phyloP scores from a whole-genome alignment of 1,140 invertebrate species.

The Hylaeus anthracinus region DNA sequence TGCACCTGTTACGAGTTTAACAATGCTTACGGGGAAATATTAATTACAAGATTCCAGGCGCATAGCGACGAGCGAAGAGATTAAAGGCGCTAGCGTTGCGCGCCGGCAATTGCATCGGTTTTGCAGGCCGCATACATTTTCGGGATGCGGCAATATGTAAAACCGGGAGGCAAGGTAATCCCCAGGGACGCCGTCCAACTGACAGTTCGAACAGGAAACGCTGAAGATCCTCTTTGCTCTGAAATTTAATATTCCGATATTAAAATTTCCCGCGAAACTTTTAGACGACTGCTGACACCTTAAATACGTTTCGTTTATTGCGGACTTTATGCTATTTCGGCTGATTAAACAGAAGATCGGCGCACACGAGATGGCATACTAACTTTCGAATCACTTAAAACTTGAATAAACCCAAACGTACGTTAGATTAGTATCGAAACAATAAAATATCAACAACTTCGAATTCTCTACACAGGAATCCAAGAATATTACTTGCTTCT shows the following conservation, averaged over 20 bases:
- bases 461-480: too few species aligned
- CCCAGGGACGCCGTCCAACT: neutral
- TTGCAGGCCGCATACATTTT: slow-evolving; percentile 1
- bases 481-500: too few species aligned
- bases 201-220: slow-evolving; percentile 1
- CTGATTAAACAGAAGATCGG: neutral
- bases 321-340: neutral
- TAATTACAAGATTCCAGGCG: slow-evolving; percentile 19
- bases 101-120: slow-evolving; percentile 13
- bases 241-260: slow-evolving; percentile 12
- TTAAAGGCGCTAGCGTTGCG: neutral
- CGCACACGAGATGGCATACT: neutral
- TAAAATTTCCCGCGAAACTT: neutral
- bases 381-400: too few species aligned
- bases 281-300: neutral
- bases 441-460: too few species aligned
- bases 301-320: neutral
- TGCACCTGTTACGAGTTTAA: neutral
- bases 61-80: neutral
- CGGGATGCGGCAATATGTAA: neutral
- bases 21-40: slow-evolving; percentile 8
- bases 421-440: too few species aligned
- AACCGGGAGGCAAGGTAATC: slow-evolving; percentile 19
- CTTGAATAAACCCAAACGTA: too few species aligned
- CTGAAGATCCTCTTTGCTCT: neutral